Base-by-base conservation (phyloP, 2,888 invertebrate species). In the Nemoura dubitans region DNA sequence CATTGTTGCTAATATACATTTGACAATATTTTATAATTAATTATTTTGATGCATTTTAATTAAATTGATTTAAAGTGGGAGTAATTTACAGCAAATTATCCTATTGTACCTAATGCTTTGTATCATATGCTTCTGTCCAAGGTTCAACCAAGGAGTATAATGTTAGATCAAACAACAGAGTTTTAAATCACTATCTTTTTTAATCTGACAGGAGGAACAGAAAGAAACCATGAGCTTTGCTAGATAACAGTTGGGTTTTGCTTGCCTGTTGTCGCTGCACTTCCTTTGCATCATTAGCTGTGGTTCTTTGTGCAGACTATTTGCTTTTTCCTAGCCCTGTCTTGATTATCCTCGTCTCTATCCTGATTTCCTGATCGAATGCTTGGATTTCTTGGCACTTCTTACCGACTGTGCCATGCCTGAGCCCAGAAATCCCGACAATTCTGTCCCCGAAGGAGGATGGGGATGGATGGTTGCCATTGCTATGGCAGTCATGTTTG, bases 401-500 rank as follows among this genome's bases (percentile, higher is more conserved):
- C 36, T 10, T 36, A 36, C 5, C 36, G 36, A 36, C 36, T 10
- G 36, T 10, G 3, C 36, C 36, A 36, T 36, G 36, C 10, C 36
- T 36, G 5, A 36, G 10, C 36, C 36, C 36, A 10, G 36, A 6
- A 36, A 36, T 36, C 36, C 36, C 36, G 36, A 10, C 10, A 36
- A 36, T 36, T 36, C 3, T 36, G 36, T 36, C 21, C 88, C 88
- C 0, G 89, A 89, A 77, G 89, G 89, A 30, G 89, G 88, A n/a
- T 89, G 89, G 89, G 89, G 89, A 0, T 89, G 89, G 89, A 30
- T 87, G 85, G 88, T 89, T 27, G 88, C 88, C 26, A 77, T 88
- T n/a, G 89, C 88, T 21, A 87, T 89, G 87, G 88, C 88, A 0
- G 76, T 87, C 82, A 88, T 88, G 87, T 88, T 89, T 80, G 89